Evolutionary conservation across 2,888 invertebrate genomes (phyloP), one percentile per base, ranked within the genome.

Genomic region (Ennomos quercinarius): DNA sequence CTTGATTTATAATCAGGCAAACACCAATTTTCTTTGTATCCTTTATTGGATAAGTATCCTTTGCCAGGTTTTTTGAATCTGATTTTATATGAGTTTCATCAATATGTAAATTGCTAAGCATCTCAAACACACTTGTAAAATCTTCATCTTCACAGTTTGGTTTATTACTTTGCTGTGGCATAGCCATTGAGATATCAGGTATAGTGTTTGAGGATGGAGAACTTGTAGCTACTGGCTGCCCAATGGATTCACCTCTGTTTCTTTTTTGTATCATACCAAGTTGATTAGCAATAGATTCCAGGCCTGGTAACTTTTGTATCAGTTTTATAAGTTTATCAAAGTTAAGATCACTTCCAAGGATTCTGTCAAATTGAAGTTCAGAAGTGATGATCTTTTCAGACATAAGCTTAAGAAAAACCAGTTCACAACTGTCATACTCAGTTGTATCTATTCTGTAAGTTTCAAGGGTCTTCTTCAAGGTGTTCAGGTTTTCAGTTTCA

Each of bases 1-100:
- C 89, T 70, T 89, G 87, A 70, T 91, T 92, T 59, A 92, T 86
- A 48, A 92, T 87, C 38, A 86, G 80, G 67, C 91, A 91, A 8
- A 91, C 67, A 38, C 92, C 92, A 61, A 90, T 63, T 62, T 81
- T 80, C 10, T 81, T 72, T n/a, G 73, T 69, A 62, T 87, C 82
- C 63, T 82, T 85, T 35, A 92, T 90, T 55, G 70, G 61, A 73
- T 90, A 92, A 27, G 72, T 68, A 63, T 83, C 80, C 43, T 68
- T 76, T 36, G 50, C 61, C 9, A 71, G 40, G 39, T 61, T 63
- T 58, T 68, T 79, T 8, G 77, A 81, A 52, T 91, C 90, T 10
- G 87, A 78, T 73, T 85, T 83, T 70, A 66, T 46, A 65, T 57
- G 40, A 66, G 70, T 67, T 57, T 86, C 78, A 48, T 81, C 64